Evolutionary conservation across 2,888 invertebrate species (phyloP), one percentile per base, ranked within the genome.

Genomic region (Brachypalpus laphriformis): DNA sequence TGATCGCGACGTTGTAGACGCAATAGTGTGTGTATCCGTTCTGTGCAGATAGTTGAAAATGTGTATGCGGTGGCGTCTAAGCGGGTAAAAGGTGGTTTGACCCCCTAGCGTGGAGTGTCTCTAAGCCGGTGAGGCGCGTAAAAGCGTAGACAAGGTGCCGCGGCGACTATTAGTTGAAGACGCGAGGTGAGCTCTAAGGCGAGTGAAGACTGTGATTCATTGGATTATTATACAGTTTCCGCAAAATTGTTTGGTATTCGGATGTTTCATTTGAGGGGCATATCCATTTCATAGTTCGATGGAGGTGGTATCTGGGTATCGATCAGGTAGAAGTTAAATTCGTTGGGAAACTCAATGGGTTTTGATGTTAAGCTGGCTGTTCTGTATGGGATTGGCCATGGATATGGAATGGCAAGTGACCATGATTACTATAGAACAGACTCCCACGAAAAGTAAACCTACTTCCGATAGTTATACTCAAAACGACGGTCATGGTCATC

Each of bases 161-260:
- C 47, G 22, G 14, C 25, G 7, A n/a, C 16, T 42, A 8, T 56
- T 49, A 34, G 59, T 9, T 8, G 47, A 56, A 63, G 65, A 77
- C 71, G 37, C 45, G 61, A 70, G 66, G 77, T 61, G 34, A 72
- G 56, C 65, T 63, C 16, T 18, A 34, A 20, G 18, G 61, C 61
- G 45, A 18, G 45, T 28, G 40, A 61, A 63, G 28, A 22, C 25
- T 18, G 37, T 75, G 75, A 75, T 66, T 75, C 75, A 75, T 47
- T 75, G 59, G 42, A 70, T 82, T 76, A 54, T 49, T 49, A 51
- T 65, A 70, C 65, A 40, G 37, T 66, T 75, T 75, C 75, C 75
- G 65, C 65, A 75, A 47, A 3, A 16, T 34, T 20, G 22, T 18
- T 63, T 28, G 45, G 28, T 40, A 63, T 63, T n/a, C 37, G 42